Base-by-base conservation (phyloP, 2,797 vertebrate species). In the Sciaenops ocellatus region DNA sequence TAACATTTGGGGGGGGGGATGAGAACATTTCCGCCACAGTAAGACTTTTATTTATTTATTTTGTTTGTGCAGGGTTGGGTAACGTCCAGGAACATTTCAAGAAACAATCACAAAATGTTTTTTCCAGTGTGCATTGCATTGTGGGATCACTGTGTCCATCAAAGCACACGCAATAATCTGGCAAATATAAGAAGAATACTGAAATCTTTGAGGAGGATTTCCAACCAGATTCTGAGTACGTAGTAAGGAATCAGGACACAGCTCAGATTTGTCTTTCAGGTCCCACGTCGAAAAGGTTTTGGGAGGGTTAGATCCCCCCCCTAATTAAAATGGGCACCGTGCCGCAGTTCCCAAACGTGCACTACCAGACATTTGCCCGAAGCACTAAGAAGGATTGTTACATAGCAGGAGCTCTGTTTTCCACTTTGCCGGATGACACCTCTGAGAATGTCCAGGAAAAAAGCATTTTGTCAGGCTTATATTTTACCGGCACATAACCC, bases 401-500 rank as follows among this genome's bases (percentile, higher is more conserved):
- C 66, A 55, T 44, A 60, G 79, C 79, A 51, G 76, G 47, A 66
- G 52, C 72, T 85, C 79, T 87, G 79, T 82, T 90, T 85, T 80
- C 73, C 75, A 74, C 80, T 84, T 78, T 76, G 64, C 63, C 46
- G 20, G 68, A 86, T 76, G 84, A 89, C 83, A 78, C 87, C 82
- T 76, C 76, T 34, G 83, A 91, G 84, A 87, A 78, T 83, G 67
- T 80, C 57, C 20, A 15, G 59, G 82, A 86, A 83, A 79, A 38
- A 66, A 73, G 20, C 67, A 8, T 88, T 90, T 87, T 91, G 86
- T 89, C 87, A 84, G 76, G 66, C 62, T 71, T 81, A 60, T 83
- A 78, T 89, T 92, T 90, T 87, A 80, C 76, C 6, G 34, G 54
- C 74, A 76, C 75, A 77, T 85, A 87, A 92, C 78, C 85, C 90